These are phyloP conservation scores for Liparis tanakae DNA, from an alignment of 2,797 vertebrate species.

Conservation along the genomic window DNA sequence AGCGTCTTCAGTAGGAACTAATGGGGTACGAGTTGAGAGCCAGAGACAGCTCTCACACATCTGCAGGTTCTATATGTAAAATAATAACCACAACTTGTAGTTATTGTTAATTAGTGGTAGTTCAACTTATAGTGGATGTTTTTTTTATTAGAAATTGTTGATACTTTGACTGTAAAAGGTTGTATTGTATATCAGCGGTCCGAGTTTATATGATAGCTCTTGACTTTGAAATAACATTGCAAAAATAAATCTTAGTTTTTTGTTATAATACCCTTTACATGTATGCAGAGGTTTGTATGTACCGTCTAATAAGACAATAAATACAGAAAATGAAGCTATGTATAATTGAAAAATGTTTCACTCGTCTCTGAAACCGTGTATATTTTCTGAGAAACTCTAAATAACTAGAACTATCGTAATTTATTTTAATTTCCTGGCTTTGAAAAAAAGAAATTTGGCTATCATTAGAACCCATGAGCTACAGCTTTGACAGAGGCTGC, in stretches of 20 bases:
- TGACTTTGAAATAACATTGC: neutral
- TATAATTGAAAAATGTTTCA: neutral
- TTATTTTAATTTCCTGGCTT: neutral
- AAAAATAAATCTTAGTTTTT: neutral
- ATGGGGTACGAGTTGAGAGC: no score
- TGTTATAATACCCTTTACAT: neutral
- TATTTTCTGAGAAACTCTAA: neutral
- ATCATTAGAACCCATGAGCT: neutral
- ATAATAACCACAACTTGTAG: neutral
- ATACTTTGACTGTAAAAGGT: neutral
- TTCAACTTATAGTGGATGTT: neutral
- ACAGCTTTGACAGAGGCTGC: neutral
- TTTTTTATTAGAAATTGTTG: neutral
- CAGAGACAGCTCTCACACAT: neutral
- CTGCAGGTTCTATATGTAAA: neutral
- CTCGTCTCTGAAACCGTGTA: neutral
- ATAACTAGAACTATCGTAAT: no score
- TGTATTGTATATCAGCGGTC: no score
- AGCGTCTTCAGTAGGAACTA: no score
- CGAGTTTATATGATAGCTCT: neutral
- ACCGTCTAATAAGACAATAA: neutral
- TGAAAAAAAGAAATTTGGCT: neutral
- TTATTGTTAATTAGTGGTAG: neutral
- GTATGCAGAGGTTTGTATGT: neutral
- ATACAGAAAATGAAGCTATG: conserved; percentile 1